phyloP scores from a whole-genome alignment of 1,140 invertebrate genomes.

The Ips typographus region DNA sequence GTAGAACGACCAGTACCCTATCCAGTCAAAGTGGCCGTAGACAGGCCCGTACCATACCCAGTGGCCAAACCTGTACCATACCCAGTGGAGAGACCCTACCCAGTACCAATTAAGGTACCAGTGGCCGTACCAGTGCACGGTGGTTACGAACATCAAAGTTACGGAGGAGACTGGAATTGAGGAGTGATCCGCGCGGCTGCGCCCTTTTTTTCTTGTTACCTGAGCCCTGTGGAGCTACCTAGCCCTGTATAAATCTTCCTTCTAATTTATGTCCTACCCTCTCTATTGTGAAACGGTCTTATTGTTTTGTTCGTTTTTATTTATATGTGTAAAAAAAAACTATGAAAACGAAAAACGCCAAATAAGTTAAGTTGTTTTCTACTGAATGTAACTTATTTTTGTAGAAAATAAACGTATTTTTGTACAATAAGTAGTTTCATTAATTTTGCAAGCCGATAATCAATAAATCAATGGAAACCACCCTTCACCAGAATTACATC shows the following conservation, averaged over 20 bases:
- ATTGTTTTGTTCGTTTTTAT: conserved; percentile 40
- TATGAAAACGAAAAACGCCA: conserved; percentile 16
- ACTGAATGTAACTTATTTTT: conserved; percentile 33
- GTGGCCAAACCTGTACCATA: conserved; percentile 37
- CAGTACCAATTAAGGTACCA: conserved; percentile 58
- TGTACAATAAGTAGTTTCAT: conserved; percentile 1
- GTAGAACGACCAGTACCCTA: conserved; percentile 40
- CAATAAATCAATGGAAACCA: not conserved
- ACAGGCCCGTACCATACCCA: conserved; percentile 39
- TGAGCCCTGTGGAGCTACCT: not conserved
- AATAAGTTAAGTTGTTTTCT: conserved; percentile 37
- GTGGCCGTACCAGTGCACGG: conserved; percentile 68
- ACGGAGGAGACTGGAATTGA: conserved; percentile 40
- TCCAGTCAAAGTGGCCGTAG: conserved; percentile 58
- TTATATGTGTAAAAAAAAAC: conserved; percentile 38
- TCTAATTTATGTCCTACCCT: conserved; percentile 40
- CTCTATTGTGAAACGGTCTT: conserved; percentile 41
- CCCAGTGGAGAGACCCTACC: conserved; percentile 55
- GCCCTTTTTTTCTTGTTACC: conserved; percentile 51
- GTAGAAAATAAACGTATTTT: conserved; percentile 27
- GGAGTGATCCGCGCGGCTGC: conserved; percentile 44
- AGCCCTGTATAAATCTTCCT: not conserved
- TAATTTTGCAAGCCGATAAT: not conserved
- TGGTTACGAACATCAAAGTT: conserved; percentile 58
- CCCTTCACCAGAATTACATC: too few species aligned